phyloP scores from a whole-genome alignment of 1,140 invertebrate species.

The Heliconius hewitsoni region DNA sequence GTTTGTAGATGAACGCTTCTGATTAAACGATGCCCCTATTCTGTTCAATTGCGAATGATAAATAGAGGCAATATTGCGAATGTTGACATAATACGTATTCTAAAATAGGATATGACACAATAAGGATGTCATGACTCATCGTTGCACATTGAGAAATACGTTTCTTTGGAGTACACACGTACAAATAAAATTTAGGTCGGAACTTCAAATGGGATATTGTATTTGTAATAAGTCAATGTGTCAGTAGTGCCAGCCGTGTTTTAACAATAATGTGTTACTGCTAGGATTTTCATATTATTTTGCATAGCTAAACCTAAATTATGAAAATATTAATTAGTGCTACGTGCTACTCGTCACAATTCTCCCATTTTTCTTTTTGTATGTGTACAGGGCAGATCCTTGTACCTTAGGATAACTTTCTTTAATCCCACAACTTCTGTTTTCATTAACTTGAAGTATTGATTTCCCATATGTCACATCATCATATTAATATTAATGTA shows the following conservation, averaged over 20 bases:
- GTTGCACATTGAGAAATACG: constrained; percentile 44
- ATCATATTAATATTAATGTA: too few species aligned
- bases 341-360: too few species aligned
- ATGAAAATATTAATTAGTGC: too few species aligned
- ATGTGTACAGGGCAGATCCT: too few species aligned
- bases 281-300: neutral
- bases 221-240: constrained; percentile 12
- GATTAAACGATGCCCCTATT: constrained; percentile 63
- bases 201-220: constrained; percentile 31
- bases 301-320: too few species aligned
- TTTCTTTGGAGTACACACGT: constrained; percentile 39
- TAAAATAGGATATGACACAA: constrained; percentile 79
- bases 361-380: too few species aligned
- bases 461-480: too few species aligned
- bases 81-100: constrained; percentile 56
- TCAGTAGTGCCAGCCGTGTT: neutral
- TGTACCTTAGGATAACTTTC: too few species aligned
- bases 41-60: constrained; percentile 64
- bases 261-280: neutral
- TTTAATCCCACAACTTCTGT: too few species aligned
- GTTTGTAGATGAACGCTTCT: constrained; percentile 34
- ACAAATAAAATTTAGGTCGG: constrained; percentile 46
- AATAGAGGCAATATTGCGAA: constrained; percentile 64
- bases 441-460: too few species aligned
- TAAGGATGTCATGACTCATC: constrained; percentile 57